Conservation (phyloP, 2,113 vertebrate species). For the Corythornis madagascariensis region DNA sequence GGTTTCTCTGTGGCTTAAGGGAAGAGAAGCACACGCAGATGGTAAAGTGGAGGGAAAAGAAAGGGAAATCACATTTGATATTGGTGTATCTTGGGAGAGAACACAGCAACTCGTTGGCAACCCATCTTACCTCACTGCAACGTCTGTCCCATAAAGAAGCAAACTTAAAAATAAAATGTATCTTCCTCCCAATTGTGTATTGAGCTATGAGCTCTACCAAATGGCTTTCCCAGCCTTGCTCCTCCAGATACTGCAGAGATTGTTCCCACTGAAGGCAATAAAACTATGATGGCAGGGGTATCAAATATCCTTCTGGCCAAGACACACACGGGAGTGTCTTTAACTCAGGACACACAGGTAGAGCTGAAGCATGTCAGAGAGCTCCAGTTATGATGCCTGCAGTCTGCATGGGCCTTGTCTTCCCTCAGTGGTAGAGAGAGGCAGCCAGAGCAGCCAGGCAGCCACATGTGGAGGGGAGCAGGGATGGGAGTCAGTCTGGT, state of each 20-base stretch:
- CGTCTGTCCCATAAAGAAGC: neutral
- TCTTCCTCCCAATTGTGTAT: neutral
- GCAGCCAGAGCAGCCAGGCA: neutral
- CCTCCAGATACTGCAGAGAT: accelerated
- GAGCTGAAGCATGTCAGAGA: accelerated
- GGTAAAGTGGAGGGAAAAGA: neutral
- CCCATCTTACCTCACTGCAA: neutral
- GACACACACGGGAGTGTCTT: neutral
- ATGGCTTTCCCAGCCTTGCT: neutral
- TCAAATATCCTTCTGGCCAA: neutral
- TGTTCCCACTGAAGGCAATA: neutral
- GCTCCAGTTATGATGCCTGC: neutral
- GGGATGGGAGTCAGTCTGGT: neutral
- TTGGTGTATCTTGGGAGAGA: neutral
- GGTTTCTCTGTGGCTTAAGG: neutral
- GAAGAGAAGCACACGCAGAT: neutral
- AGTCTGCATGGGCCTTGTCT: neutral
- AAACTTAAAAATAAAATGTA: neutral
- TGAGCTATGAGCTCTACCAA: neutral
- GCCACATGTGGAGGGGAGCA: neutral
- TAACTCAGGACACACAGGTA: neutral
- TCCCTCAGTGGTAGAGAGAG: neutral
- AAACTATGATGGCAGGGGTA: neutral
- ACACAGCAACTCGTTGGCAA: neutral
- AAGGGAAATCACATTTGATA: neutral